Evolutionary conservation across 2,888 invertebrate species (phyloP).

Genomic region (Cloeon dipterum): DNA sequence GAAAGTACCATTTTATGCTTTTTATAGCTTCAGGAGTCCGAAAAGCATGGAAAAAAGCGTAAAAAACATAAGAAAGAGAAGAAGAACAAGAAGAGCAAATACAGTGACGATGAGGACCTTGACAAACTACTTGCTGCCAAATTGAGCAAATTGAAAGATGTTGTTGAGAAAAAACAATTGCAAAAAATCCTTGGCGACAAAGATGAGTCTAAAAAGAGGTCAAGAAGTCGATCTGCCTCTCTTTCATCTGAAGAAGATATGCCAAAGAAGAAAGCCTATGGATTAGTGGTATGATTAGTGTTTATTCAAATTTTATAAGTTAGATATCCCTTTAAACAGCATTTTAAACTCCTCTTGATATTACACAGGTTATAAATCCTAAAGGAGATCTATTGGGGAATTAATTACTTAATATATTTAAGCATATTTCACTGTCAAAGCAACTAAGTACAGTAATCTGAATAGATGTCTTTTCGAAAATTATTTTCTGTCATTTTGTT

Average conservation of each 20-base stretch:
- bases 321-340: too few relatives aligned
- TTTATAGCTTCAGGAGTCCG: constrained; percentile 16
- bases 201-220: constrained; percentile 6
- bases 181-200: constrained; percentile 10
- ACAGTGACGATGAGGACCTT: constrained; percentile 23
- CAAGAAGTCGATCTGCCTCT: too few relatives aligned
- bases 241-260: constrained; percentile 8
- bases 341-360: too few relatives aligned
- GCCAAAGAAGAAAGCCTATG: constrained; percentile 15
- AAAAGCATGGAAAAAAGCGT: constrained; percentile 17
- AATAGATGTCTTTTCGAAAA: too few relatives aligned
- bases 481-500: constrained; percentile 20
- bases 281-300: constrained; percentile 15
- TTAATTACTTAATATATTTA: too few relatives aligned
- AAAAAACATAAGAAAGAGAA: constrained; percentile 15
- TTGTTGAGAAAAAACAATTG: constrained; percentile 21
- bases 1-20: constrained; percentile 7
- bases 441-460: too few relatives aligned
- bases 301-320: too few relatives aligned
- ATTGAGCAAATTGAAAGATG: constrained; percentile 37
- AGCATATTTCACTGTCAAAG: too few relatives aligned
- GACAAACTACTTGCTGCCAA: constrained; percentile 47
- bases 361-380: too few relatives aligned
- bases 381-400: too few relatives aligned
- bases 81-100: constrained; percentile 14